Percentiles rank a stretch among this genome's conserved stretches.
These are phyloP conservation scores for Cephalopterus ornatus DNA, from an alignment of 2,113 vertebrate species.

Conservation along the genomic window DNA sequence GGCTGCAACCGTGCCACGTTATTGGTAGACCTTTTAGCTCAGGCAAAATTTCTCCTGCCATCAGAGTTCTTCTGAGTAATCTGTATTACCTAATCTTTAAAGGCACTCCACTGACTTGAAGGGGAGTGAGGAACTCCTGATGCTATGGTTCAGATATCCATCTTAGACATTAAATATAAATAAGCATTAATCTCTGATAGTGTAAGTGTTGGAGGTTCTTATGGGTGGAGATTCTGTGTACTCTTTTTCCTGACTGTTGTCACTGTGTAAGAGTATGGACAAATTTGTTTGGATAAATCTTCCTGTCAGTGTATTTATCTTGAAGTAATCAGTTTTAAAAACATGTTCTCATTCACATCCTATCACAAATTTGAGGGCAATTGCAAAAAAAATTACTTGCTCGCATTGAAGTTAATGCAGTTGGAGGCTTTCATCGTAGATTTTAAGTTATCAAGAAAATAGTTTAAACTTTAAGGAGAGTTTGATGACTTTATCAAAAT, in stretches of 20 bases:
- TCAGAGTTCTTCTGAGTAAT: background rate
- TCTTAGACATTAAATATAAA: background rate
- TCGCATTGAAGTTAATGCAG: background rate
- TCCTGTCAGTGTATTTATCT: background rate
- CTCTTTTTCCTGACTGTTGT: background rate
- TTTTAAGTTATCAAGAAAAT: background rate
- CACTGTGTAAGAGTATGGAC: background rate
- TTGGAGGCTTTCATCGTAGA: background rate
- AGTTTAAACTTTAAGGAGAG: background rate
- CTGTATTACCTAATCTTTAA: background rate
- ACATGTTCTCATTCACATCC: background rate
- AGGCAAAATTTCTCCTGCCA: background rate
- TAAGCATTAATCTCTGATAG: background rate
- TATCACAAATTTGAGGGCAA: background rate
- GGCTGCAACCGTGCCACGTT: background rate
- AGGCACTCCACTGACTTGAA: background rate
- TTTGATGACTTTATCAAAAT: background rate
- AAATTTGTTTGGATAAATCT: background rate
- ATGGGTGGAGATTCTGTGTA: background rate
- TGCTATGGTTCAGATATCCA: background rate
- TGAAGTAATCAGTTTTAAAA: background rate
- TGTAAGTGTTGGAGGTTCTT: background rate
- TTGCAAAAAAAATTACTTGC: background rate
- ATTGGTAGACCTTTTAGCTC: background rate
- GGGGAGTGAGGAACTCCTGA: background rate